Conservation (phyloP, 2,797 vertebrate species). For the Ficedula albicollis region DNA sequence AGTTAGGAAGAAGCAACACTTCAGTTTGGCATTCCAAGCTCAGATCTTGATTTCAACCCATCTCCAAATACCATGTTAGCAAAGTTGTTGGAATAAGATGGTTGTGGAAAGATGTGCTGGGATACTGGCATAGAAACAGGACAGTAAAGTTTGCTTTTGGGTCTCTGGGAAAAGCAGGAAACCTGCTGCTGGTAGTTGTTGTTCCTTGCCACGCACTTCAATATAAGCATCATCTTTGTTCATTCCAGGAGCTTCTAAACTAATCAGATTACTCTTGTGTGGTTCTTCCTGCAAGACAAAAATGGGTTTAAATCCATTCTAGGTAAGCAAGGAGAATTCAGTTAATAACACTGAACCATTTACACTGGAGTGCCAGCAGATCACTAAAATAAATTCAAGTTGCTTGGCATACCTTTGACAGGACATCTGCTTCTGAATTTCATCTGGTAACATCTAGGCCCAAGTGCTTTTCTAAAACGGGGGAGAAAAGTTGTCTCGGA, state of each 20-base stretch:
- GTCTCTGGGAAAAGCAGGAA: background rate
- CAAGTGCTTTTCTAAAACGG: background rate
- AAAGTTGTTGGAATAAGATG: background rate
- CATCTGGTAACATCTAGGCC: background rate
- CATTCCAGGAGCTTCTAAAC: background rate
- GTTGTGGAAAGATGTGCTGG: background rate
- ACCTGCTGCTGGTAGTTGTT: background rate
- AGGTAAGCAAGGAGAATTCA: constrained; percentile 5
- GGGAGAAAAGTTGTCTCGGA: background rate
- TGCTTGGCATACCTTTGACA: background rate
- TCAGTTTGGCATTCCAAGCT: background rate
- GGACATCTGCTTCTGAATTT: constrained; percentile 31
- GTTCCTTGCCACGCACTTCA: background rate
- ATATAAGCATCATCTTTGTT: background rate
- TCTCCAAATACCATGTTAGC: background rate
- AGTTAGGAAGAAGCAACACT: background rate
- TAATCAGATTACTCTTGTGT: background rate
- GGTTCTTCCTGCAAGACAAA: background rate
- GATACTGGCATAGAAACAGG: background rate
- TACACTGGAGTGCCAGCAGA: background rate
- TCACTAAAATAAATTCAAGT: constrained; percentile 4
- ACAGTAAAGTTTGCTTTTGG: background rate
- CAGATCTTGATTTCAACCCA: background rate
- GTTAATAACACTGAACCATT: background rate
- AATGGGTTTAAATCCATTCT: constrained; percentile 6